Conservation (phyloP, 1,140 invertebrate species). For the Bilobella aurantiaca region DNA sequence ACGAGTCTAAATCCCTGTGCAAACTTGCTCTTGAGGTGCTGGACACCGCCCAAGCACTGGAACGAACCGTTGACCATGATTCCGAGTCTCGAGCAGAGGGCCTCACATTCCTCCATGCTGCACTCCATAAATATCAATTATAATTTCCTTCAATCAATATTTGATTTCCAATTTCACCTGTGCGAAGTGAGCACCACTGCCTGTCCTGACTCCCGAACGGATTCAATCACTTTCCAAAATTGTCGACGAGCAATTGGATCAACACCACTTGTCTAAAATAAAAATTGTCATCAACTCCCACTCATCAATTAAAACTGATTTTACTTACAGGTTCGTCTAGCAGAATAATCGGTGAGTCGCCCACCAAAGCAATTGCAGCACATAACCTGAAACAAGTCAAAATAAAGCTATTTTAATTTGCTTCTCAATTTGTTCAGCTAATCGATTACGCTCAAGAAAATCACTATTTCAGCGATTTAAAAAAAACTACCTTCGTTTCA, state of each 20-base stretch:
- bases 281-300: background rate
- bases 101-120: slow-evolving; percentile 48
- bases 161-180: slow-evolving; percentile 22
- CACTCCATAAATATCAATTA: slow-evolving; percentile 1
- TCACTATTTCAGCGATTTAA: no score
- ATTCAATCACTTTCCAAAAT: slow-evolving; percentile 40
- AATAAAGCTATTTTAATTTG: no score
- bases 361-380: slow-evolving; percentile 51
- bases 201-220: slow-evolving; percentile 27
- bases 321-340: slow-evolving; percentile 51
- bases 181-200: slow-evolving; percentile 33
- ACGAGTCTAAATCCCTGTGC: no score
- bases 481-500: slow-evolving; percentile 54
- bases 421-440: no score
- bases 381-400: no score
- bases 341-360: slow-evolving; percentile 52
- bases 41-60: slow-evolving; percentile 45
- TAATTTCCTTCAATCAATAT: slow-evolving; percentile 14
- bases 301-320: background rate
- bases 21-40: slow-evolving; percentile 49
- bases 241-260: slow-evolving; percentile 41
- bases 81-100: slow-evolving; percentile 42
- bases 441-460: no score
- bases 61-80: slow-evolving; percentile 63
- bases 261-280: slow-evolving; percentile 52